These are phyloP conservation scores for Leptura quadrifasciata DNA, from an alignment of 2,888 invertebrate genomes.

Conservation along the genomic window DNA sequence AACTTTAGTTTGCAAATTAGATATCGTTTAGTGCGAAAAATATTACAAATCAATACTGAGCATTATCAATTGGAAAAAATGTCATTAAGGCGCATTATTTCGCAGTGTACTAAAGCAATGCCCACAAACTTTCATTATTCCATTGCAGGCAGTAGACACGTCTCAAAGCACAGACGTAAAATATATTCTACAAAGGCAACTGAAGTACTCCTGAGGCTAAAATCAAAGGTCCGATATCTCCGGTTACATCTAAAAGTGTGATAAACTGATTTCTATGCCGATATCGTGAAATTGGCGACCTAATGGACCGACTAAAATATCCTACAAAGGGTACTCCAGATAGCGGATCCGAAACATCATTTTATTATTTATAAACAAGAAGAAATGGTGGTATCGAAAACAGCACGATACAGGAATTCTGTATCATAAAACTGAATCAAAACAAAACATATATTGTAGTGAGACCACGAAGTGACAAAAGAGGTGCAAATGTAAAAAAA, in stretches of 20 bases:
- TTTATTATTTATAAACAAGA: constrained; percentile 17
- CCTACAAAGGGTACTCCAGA: not conserved
- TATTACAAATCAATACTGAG: too few relatives aligned
- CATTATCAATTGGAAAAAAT: not conserved
- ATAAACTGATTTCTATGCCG: constrained; percentile 31
- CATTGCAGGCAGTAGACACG: not conserved
- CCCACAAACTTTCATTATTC: not conserved
- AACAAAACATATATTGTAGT: too few relatives aligned
- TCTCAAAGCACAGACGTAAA: not conserved
- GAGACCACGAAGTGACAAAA: too few relatives aligned
- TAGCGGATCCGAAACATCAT: not conserved
- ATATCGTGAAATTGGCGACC: constrained; percentile 17
- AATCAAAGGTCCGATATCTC: constrained; percentile 23
- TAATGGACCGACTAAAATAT: not conserved
- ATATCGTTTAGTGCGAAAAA: too few relatives aligned
- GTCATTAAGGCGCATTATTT: not conserved
- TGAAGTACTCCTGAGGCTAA: not conserved
- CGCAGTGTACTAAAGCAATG: not conserved
- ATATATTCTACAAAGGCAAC: constrained; percentile 14
- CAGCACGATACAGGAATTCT: not conserved
- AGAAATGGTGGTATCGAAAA: not conserved
- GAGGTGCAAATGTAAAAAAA: too few relatives aligned
- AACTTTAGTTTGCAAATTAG: too few relatives aligned
- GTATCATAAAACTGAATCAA: not conserved
- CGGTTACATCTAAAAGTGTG: constrained; percentile 18